These are phyloP conservation scores for Drosophila pallidifrons DNA, from an alignment of 1,140 invertebrate species.

Conservation along the genomic window DNA sequence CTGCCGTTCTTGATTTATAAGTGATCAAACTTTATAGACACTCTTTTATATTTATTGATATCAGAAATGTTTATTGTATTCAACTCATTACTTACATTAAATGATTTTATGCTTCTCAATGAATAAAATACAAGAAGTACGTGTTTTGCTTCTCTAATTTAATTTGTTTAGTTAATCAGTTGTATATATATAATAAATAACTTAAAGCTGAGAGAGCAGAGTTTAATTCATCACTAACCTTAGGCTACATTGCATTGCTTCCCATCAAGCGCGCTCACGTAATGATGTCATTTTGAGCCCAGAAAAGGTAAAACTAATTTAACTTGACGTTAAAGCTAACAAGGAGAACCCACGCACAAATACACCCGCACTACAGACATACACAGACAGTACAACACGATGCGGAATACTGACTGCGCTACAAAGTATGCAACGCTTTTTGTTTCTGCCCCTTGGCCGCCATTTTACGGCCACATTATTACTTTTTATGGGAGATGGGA, in stretches of 20 bases:
- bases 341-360: slow-evolving; percentile 9
- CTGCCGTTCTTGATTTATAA: no score
- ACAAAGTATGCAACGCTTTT: slow-evolving; percentile 49
- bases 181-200: no score
- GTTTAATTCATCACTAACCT: no score
- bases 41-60: no score
- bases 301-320: slow-evolving; percentile 50
- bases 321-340: slow-evolving; percentile 47
- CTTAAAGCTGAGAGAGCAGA: no score
- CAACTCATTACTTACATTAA: no score
- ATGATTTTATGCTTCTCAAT: no score
- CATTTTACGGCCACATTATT: slow-evolving; percentile 74
- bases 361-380: background rate
- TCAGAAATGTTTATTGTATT: no score
- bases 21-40: no score
- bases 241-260: background rate
- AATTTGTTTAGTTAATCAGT: no score
- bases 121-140: no score
- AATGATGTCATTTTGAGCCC: slow-evolving; percentile 25
- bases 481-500: slow-evolving; percentile 60
- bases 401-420: slow-evolving; percentile 7
- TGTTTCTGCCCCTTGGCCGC: slow-evolving; percentile 54
- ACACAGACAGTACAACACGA: background rate
- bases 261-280: background rate
- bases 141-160: no score